Percentiles rank a stretch among this genome's conserved stretches.
Conservation (phyloP, 92 coral and sea anemone species). For the Zoanthus sansibaricus region DNA sequence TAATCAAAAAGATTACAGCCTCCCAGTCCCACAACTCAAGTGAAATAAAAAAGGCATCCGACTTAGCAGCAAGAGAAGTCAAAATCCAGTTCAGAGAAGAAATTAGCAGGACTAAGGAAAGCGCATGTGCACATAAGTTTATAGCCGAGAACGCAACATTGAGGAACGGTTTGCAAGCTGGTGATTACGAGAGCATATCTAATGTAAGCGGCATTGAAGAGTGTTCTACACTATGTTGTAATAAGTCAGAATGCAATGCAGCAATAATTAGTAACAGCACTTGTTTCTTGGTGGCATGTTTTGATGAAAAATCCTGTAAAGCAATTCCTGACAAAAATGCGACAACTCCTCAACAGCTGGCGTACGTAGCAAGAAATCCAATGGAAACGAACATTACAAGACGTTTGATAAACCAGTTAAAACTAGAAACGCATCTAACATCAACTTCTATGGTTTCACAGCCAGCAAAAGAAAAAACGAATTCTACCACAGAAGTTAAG, state of each 20-base stretch:
- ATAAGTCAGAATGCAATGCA: slow-evolving; percentile 75
- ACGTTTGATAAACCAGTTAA: slow-evolving; percentile 52
- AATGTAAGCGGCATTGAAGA: slow-evolving; percentile 71
- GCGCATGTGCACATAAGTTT: slow-evolving; percentile 74
- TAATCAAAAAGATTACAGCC: neutral
- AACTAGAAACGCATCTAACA: neutral
- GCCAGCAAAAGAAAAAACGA: neutral
- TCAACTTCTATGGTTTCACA: neutral
- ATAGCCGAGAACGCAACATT: slow-evolving; percentile 79
- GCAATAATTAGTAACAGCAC: slow-evolving; percentile 59
- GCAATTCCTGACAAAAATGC: slow-evolving; percentile 55
- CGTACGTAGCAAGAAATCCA: slow-evolving; percentile 74
- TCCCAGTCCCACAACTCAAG: neutral
- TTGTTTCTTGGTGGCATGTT: slow-evolving; percentile 73
- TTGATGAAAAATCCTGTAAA: slow-evolving; percentile 63
- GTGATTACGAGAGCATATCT: slow-evolving; percentile 68
- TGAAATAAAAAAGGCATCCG: neutral
- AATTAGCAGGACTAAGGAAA: slow-evolving; percentile 36
- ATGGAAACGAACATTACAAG: slow-evolving; percentile 60
- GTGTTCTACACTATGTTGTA: slow-evolving; percentile 81
- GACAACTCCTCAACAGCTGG: slow-evolving; percentile 42
- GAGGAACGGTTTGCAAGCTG: slow-evolving; percentile 72
- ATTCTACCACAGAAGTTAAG: neutral
- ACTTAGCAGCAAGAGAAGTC: slow-evolving; percentile 7
- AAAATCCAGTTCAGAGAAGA: slow-evolving; percentile 50